Conservation (phyloP, 2,113 vertebrate genomes). For the Pantherophis guttatus region DNA sequence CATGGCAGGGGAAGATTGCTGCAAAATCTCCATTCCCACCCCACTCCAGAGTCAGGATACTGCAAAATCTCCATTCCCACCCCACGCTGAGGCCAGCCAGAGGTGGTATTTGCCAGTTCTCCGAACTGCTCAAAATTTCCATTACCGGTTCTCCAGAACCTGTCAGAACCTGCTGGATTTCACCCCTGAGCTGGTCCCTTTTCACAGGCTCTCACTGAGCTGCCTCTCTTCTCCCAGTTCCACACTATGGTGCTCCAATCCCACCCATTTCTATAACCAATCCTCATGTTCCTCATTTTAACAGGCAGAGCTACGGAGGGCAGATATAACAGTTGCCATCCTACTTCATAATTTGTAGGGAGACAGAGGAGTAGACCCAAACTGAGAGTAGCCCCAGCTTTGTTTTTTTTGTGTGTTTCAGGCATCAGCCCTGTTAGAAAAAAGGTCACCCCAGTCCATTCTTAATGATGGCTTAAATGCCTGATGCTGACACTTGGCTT, state of each 20-base stretch:
- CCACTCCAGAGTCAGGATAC: too few relatives aligned
- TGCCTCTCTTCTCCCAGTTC: background rate
- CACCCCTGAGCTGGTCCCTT: background rate
- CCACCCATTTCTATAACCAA: background rate
- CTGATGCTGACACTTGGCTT: conserved; percentile 18
- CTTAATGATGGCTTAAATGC: background rate
- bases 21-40: too few relatives aligned
- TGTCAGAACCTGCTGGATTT: too few relatives aligned
- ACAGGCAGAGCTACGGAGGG: background rate
- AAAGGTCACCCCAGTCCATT: background rate
- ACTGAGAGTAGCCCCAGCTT: background rate
- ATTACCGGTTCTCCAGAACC: too few relatives aligned
- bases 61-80: too few relatives aligned
- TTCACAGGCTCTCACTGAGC: background rate
- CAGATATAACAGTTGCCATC: background rate
- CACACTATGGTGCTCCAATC: background rate
- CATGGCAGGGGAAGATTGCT: too few relatives aligned
- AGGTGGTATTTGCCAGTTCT: too few relatives aligned
- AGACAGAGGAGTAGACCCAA: background rate
- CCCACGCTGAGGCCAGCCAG: too few relatives aligned
- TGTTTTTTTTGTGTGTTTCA: background rate
- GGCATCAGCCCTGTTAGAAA: background rate
- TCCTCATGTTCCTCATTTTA: background rate
- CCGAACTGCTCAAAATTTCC: too few relatives aligned
- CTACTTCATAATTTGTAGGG: background rate